A percentile compares a stretch with the other conserved stretches of the same genome.
Conservation (phyloP, 2,113 vertebrate species). For the Sebastes schlegelii region DNA sequence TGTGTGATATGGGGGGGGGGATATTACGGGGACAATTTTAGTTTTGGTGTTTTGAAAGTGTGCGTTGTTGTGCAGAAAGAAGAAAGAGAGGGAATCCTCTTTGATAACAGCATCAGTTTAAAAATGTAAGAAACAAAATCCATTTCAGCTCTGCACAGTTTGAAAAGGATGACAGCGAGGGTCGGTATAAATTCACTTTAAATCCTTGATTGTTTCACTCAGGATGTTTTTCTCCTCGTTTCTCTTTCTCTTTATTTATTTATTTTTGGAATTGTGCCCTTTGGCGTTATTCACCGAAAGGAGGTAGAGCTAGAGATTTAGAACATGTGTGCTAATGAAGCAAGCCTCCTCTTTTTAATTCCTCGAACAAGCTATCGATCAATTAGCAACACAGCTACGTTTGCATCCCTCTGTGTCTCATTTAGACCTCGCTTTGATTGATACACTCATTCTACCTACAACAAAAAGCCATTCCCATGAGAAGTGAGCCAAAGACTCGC, state of each 20-base stretch:
- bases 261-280: slow-evolving; percentile 59
- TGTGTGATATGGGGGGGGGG: slow-evolving; percentile 50
- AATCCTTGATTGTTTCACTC: slow-evolving; percentile 62
- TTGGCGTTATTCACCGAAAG: slow-evolving; percentile 65
- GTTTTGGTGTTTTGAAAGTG: slow-evolving; percentile 54
- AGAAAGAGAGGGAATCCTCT: slow-evolving; percentile 42
- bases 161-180: slow-evolving; percentile 51
- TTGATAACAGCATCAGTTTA: slow-evolving; percentile 58
- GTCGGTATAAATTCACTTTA: slow-evolving; percentile 48
- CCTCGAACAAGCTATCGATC: slow-evolving; percentile 81
- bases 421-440: slow-evolving; percentile 83
- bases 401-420: slow-evolving; percentile 83
- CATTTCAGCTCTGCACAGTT: slow-evolving; percentile 40
- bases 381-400: slow-evolving; percentile 79
- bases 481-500: slow-evolving; percentile 65
- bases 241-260: neutral
- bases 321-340: slow-evolving; percentile 79
- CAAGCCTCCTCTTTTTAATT: slow-evolving; percentile 79
- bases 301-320: slow-evolving; percentile 67
- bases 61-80: slow-evolving; percentile 21
- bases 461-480: slow-evolving; percentile 76
- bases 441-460: slow-evolving; percentile 78
- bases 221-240: slow-evolving; percentile 14
- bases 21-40: slow-evolving; percentile 49
- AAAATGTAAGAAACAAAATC: slow-evolving; percentile 61